Evolutionary conservation across 2,888 invertebrate genomes (phyloP).

Genomic region (Cremastobaeus sp.): DNA sequence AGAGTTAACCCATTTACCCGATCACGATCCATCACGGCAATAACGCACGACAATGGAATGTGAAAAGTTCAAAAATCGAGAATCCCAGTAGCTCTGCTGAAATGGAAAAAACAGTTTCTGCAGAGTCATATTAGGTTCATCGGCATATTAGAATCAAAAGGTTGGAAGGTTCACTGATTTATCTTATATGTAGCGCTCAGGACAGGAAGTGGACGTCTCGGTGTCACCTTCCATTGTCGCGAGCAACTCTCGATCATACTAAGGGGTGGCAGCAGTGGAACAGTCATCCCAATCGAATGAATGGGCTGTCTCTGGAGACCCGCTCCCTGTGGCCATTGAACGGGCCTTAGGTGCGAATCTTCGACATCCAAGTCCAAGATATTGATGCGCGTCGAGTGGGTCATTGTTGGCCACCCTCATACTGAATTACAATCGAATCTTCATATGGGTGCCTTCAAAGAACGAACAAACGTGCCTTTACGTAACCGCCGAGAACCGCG

Average conservation of each 20-base stretch:
- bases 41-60: not conserved
- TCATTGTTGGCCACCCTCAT: conserved; percentile 49
- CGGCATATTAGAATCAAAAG: conserved; percentile 1
- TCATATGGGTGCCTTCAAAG: conserved; percentile 21
- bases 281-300: conserved; percentile 22
- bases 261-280: conserved; percentile 25
- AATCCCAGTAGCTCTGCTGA: not conserved
- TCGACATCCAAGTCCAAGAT: conserved; percentile 40
- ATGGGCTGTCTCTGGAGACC: conserved; percentile 4
- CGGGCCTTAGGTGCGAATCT: conserved; percentile 39
- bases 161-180: conserved; percentile 1
- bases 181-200: conserved; percentile 8
- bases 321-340: conserved; percentile 33
- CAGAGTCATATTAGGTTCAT: conserved; percentile 6
- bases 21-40: conserved; percentile 25
- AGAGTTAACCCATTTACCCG: conserved; percentile 24
- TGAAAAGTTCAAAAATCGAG: not conserved
- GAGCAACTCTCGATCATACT: conserved; percentile 26
- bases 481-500: conserved; percentile 29
- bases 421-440: conserved; percentile 31
- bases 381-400: conserved; percentile 56
- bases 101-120: conserved; percentile 1
- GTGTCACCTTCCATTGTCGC: conserved; percentile 30
- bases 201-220: conserved; percentile 40
- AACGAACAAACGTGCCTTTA: conserved; percentile 20